Evolutionary conservation across 2,888 invertebrate species (phyloP).

Genomic region (Pandemis cinnamomeana): DNA sequence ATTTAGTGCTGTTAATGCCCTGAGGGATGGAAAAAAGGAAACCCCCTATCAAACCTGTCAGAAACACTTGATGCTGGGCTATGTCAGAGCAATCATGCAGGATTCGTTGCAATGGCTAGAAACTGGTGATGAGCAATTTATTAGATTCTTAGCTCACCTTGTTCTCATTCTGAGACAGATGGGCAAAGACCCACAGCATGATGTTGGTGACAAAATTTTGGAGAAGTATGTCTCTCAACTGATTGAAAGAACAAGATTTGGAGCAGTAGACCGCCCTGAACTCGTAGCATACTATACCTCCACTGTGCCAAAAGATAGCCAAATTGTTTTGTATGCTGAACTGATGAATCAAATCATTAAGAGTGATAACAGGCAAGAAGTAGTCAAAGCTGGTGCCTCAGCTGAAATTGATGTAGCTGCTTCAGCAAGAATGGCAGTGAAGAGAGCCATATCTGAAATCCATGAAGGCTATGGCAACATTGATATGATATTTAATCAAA

Average conservation of each 20-base stretch:
- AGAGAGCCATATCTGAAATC: conserved; percentile 85
- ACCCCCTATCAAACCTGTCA: conserved; percentile 91
- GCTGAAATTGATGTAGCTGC: conserved; percentile 93
- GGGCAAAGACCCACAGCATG: conserved; percentile 88
- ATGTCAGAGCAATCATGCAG: conserved; percentile 89
- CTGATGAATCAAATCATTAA: conserved; percentile 88
- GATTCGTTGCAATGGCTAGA: conserved; percentile 88
- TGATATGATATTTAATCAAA: conserved; percentile 86
- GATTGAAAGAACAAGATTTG: conserved; percentile 82
- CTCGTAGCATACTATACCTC: conserved; percentile 94
- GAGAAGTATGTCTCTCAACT: conserved; percentile 89
- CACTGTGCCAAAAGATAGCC: conserved; percentile 85
- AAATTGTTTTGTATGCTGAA: conserved; percentile 86
- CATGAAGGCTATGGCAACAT: conserved; percentile 78
- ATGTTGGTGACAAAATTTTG: conserved; percentile 90
- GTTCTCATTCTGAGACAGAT: conserved; percentile 92
- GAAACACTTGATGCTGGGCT: conserved; percentile 93
- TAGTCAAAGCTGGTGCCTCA: conserved; percentile 88
- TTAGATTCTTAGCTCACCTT: conserved; percentile 94
- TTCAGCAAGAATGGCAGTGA: conserved; percentile 93
- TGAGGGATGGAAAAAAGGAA: conserved; percentile 84
- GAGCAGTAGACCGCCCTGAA: conserved; percentile 87
- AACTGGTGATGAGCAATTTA: conserved; percentile 81
- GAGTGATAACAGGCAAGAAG: conserved; percentile 86
- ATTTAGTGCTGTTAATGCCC: conserved; percentile 74